phyloP scores from a whole-genome alignment of 2,113 vertebrate species.

The Anser cygnoides region DNA sequence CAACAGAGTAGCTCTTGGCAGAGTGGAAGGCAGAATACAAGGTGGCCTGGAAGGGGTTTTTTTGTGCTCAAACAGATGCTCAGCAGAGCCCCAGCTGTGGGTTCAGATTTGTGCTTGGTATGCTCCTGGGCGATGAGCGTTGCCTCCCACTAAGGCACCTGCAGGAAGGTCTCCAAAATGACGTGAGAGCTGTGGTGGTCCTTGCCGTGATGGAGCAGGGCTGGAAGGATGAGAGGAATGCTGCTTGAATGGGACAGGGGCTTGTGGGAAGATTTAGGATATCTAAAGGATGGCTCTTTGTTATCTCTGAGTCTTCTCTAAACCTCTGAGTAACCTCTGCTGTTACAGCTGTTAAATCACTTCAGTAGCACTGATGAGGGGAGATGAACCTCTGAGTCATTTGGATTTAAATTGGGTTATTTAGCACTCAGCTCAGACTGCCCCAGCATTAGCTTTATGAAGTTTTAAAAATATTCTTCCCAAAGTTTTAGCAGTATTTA shows the following conservation, averaged over 20 bases:
- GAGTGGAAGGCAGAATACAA: not conserved
- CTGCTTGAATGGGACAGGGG: not conserved
- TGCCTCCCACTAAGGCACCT: not conserved
- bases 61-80: not conserved
- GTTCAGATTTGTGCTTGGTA: not conserved
- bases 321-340: constrained; percentile 15
- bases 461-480: not conserved
- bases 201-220: not conserved
- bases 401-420: constrained; percentile 1
- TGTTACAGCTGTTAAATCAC: constrained; percentile 26
- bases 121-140: not conserved
- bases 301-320: not conserved
- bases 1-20: not conserved
- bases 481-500: not conserved
- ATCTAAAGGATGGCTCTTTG: not conserved
- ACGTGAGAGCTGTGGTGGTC: not conserved
- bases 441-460: not conserved
- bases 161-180: not conserved
- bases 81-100: not conserved
- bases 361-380: not conserved
- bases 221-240: not conserved
- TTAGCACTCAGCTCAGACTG: constrained; percentile 4
- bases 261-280: not conserved
- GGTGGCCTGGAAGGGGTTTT: not conserved
- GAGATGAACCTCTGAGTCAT: constrained; percentile 44